phyloP scores from a whole-genome alignment of 2,113 vertebrate species.

The Phaethornis superciliosus region DNA sequence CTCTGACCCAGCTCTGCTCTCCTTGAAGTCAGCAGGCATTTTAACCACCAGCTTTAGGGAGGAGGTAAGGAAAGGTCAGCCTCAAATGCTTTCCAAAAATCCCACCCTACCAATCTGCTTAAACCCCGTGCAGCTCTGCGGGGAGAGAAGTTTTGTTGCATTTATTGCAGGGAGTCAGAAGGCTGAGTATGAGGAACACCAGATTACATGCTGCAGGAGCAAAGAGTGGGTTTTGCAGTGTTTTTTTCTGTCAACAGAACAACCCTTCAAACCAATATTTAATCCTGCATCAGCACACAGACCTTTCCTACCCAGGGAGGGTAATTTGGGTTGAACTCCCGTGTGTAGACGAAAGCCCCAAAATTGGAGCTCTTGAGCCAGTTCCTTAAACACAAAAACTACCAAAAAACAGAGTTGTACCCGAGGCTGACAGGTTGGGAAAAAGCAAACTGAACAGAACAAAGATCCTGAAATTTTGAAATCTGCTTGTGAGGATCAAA shows the following conservation, averaged over 20 bases:
- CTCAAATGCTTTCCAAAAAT: not conserved
- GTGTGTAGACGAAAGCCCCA: not conserved
- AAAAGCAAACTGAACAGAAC: conserved; percentile 14
- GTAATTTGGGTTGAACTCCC: not conserved
- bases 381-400: not conserved
- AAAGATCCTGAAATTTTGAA: conserved; percentile 1
- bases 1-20: conserved; percentile 32
- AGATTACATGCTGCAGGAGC: not conserved
- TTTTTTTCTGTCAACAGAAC: not conserved
- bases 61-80: conserved; percentile 31
- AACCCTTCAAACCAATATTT: not conserved
- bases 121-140: fast-evolving
- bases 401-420: not conserved
- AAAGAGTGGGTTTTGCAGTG: not conserved
- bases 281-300: not conserved
- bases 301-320: not conserved
- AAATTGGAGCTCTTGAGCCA: not conserved
- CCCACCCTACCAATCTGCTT: not conserved
- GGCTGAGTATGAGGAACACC: not conserved
- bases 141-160: not conserved
- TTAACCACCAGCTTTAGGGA: not conserved
- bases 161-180: conserved; percentile 1
- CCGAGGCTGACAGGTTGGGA: not conserved
- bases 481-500: not conserved
- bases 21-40: conserved; percentile 62